Base-by-base conservation (phyloP, 2,113 vertebrate genomes). In the Nyctereutes procyonoides region DNA sequence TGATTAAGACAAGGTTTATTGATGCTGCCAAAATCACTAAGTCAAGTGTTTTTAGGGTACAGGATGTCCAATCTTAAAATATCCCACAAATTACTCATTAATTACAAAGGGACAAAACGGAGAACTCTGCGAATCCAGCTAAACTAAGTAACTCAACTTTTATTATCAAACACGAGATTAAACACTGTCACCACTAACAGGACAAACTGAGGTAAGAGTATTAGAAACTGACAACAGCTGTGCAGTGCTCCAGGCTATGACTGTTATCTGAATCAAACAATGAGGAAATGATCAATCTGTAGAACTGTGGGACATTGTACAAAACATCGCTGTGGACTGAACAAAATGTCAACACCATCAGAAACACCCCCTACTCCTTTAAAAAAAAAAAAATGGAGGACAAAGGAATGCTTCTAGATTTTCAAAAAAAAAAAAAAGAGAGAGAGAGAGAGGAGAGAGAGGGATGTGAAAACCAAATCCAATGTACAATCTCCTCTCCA, bases 31-130 rank as follows among this genome's bases (percentile, higher is more conserved):
- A 86, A 81, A 77, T 24, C 60, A 69, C 13, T 30, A 43, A 30
- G n/a, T 15, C 8, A 93, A 67, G 30, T 13, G 19, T 8, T 43
- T 15, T 58, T 56, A 71, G 28, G 65, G 74, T 86, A 91, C 12
- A 91, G 8, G 35, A 38, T 90, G 55, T 90, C 84, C 76, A 20
- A 20, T 60, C 48, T 73, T 51, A 60, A 95, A 93, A 84, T 62
- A 90, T 26, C 56, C 15, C 43, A 73, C 38, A 58, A 51, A 65
- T 87, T 73, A 93, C 32, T 77, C 56, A 93, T 63, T 74, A 43
- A 96, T 87, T 71, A 86, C 16, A 88, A 97, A 97, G n/a, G 8
- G 14, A 67, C 69, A 93, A 77, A 95, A 53, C 48, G 26, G 16
- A 93, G 35, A 85, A 55, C 63, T 48, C 53, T 88, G 5, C 82